Conservation (phyloP, 2,113 vertebrate genomes). For the Hypocryptadius cinnamomeus region DNA sequence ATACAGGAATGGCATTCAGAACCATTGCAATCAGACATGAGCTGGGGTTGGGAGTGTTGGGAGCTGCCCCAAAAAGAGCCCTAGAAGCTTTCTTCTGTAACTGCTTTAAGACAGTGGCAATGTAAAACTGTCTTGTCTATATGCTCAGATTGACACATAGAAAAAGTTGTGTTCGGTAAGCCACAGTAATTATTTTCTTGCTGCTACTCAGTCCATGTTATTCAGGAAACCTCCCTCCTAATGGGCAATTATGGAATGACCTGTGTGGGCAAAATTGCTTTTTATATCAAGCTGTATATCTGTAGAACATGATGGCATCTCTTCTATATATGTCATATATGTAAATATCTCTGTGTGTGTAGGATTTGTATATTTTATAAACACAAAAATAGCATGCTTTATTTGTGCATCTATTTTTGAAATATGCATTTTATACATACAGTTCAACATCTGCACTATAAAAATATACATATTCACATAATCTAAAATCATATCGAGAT, state of each 20-base stretch:
- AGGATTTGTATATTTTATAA: neutral
- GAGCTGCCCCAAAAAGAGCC: neutral
- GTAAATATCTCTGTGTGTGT: accelerated
- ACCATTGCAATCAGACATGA: accelerated
- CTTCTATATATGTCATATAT: neutral
- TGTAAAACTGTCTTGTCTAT: neutral
- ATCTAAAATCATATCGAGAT: neutral
- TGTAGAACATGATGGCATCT: neutral
- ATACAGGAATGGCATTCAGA: neutral
- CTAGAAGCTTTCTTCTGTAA: neutral
- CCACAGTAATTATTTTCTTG: neutral
- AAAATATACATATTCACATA: neutral
- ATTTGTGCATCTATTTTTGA: neutral
- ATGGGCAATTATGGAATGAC: neutral
- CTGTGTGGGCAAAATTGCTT: neutral
- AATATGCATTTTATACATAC: neutral
- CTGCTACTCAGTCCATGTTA: neutral
- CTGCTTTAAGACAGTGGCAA: neutral
- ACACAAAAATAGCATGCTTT: neutral
- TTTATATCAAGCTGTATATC: neutral
- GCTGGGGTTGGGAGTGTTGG: neutral
- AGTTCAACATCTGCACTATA: neutral
- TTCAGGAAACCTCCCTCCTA: neutral
- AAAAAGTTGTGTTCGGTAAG: neutral
- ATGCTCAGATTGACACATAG: neutral